Percentiles rank a stretch among this genome's conserved stretches.
Conservation (phyloP, 2,113 vertebrate genomes). For the Melierax canorus region DNA sequence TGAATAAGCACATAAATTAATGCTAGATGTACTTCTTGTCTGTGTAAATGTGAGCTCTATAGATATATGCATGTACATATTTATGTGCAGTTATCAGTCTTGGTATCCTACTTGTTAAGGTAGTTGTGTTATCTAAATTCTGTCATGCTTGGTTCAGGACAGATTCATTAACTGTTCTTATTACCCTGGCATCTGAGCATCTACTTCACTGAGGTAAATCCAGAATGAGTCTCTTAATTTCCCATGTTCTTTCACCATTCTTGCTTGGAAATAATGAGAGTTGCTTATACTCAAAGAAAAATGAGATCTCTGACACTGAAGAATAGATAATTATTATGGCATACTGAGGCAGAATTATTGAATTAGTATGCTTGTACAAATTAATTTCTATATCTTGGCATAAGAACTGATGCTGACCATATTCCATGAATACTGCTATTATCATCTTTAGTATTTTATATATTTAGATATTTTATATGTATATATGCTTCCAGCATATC, state of each 20-base stretch:
- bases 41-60: background rate
- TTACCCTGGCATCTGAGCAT: background rate
- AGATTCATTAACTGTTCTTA: background rate
- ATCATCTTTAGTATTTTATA: background rate
- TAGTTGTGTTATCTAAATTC: background rate
- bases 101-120: background rate
- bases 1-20: background rate
- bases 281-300: background rate
- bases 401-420: background rate
- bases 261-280: background rate
- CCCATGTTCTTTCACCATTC: background rate
- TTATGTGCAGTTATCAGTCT: background rate
- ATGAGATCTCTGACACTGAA: background rate
- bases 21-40: background rate
- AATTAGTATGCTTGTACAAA: background rate
- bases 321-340: background rate
- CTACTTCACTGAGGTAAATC: background rate
- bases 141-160: background rate
- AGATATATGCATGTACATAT: background rate
- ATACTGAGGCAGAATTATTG: background rate
- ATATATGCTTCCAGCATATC: background rate
- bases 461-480: background rate
- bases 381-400: background rate
- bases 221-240: background rate
- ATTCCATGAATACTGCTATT: background rate